phyloP scores from a whole-genome alignment of 2,113 vertebrate species.

The Atlantisia rogersi region DNA sequence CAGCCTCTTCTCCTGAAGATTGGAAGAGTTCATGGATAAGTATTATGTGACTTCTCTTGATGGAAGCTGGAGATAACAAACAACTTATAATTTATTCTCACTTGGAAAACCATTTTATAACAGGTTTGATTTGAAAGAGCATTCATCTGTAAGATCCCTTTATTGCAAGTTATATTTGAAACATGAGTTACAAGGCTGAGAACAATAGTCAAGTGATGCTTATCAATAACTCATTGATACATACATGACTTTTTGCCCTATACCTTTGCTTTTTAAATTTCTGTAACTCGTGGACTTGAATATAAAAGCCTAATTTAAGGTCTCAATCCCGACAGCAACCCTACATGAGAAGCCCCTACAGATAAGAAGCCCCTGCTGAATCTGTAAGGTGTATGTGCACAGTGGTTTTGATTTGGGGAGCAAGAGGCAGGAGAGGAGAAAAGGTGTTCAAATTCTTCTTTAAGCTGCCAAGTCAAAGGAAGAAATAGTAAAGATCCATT shows the following conservation, averaged over 20 bases:
- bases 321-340: background rate
- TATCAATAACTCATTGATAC: background rate
- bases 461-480: background rate
- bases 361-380: background rate
- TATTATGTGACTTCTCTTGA: background rate
- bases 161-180: background rate
- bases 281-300: background rate
- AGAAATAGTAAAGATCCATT: background rate
- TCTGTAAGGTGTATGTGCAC: background rate
- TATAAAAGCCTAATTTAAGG: background rate
- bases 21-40: background rate
- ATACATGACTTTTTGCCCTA: background rate
- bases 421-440: background rate
- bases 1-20: conserved; percentile 8
- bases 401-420: background rate
- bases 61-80: background rate
- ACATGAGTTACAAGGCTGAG: background rate
- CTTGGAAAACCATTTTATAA: background rate
- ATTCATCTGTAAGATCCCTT: background rate
- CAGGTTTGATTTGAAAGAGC: background rate
- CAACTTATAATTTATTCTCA: background rate
- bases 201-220: background rate
- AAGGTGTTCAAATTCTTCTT: background rate
- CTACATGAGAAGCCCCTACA: background rate
- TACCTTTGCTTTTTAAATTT: background rate